phyloP scores from a whole-genome alignment of 2,797 vertebrate species.

The Paramormyrops hopkinsi region DNA sequence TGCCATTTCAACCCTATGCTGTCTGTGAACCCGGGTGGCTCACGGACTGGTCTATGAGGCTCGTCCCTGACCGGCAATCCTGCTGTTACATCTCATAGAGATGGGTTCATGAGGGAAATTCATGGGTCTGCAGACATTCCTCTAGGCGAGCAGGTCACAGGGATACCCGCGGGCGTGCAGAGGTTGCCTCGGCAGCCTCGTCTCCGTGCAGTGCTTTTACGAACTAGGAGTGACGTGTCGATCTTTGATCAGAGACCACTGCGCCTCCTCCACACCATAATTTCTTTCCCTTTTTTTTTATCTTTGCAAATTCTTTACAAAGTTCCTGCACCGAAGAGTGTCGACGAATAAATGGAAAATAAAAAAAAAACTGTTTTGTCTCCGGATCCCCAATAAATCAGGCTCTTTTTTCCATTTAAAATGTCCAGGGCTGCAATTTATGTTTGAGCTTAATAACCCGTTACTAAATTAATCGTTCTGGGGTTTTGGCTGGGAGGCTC shows the following conservation, averaged over 20 bases:
- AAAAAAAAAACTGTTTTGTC: slow-evolving; percentile 73
- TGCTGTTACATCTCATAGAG: neutral
- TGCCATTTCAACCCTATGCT: neutral
- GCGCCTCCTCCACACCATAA: neutral
- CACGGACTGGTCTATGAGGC: neutral
- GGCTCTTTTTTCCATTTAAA: slow-evolving; percentile 76
- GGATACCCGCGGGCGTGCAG: neutral
- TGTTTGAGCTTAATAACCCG: slow-evolving; percentile 73
- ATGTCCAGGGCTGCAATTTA: slow-evolving; percentile 80
- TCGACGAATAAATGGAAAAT: slow-evolving; percentile 81
- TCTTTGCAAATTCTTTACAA: slow-evolving; percentile 66
- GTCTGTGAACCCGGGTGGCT: neutral
- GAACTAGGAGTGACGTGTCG: neutral
- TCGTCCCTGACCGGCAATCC: neutral
- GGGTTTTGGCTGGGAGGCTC: slow-evolving; percentile 72
- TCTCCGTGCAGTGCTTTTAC: neutral
- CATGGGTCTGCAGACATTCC: slow-evolving; percentile 8
- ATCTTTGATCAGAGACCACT: slow-evolving; percentile 28
- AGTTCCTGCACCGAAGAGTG: slow-evolving; percentile 68
- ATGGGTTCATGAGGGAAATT: slow-evolving; percentile 2
- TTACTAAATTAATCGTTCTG: slow-evolving; percentile 78
- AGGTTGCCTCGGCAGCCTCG: neutral
- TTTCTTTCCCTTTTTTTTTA: slow-evolving; percentile 19
- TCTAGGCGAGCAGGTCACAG: neutral
- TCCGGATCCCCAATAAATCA: slow-evolving; percentile 78